Base-by-base conservation (phyloP, 2,888 invertebrate genomes). In the Agonum fuliginosum region DNA sequence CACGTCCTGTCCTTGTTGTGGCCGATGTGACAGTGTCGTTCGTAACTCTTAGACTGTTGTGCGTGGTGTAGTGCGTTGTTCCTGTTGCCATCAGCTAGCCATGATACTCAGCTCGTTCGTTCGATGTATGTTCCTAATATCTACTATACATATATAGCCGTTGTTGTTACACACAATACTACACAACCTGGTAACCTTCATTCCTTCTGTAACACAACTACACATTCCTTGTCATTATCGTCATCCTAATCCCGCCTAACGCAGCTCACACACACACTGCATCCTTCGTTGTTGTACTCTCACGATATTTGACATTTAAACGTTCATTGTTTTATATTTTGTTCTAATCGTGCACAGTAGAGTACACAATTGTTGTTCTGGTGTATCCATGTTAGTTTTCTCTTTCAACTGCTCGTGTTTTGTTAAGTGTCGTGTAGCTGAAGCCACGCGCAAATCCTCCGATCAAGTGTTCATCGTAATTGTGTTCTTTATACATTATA, bases 1-100 rank as follows among this genome's bases (percentile, higher is more conserved):
- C 86, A 85, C 84, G 83, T 84, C 85, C 85, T 85, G 84, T 85
- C 85, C 86, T 86, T 86, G 86, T 86, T 87, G 86, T 87, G 86
- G 85, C 76, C 86, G 85, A 86, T 86, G 86, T 87, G 86, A 86
- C 86, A 86, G 86, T 87, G 86, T 87, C 86, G 83, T 83, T 83
- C 75, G 84, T 85, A 83, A 84, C 84, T 84, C 83, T 84, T 84
- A 84, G 84, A 83, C 82, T 81, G 82, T 83, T 82, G 82, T 82
- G 81, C 83, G 83, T 83, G 83, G 82, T 86, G 86, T 86, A 86
- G 86, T 86, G 86, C 86, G 86, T 81, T 81, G 81, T 82, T 81
- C 81, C 78, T 65, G 83, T 83, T 82, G 83, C 84, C 82, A 78
- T 79, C 80, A 85, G 85, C 77, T 77, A 77, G 77, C 86, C 84